Evolutionary conservation across 1,140 invertebrate genomes (phyloP).

Genomic region (Maniola jurtina): DNA sequence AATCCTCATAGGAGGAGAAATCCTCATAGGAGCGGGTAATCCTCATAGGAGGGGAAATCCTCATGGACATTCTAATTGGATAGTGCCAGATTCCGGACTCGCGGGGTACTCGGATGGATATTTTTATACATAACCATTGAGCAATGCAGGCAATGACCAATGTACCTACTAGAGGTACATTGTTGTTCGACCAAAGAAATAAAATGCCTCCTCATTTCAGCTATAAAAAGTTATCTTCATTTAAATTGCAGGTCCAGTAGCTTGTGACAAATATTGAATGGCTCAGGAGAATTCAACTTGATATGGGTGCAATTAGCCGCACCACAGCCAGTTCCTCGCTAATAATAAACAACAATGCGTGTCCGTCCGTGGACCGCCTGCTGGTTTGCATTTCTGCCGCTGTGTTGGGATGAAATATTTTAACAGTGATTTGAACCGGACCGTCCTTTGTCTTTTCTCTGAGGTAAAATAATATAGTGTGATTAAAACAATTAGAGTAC

Average conservation of each 20-base stretch:
- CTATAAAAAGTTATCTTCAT: slow-evolving; percentile 13
- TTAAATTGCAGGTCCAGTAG: slow-evolving; percentile 13
- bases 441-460: background rate
- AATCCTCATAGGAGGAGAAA: no score
- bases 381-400: slow-evolving; percentile 19
- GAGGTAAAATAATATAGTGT: background rate
- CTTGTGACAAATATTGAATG: slow-evolving; percentile 28
- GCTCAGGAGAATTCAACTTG: slow-evolving; percentile 23
- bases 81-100: no score
- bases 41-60: no score
- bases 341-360: slow-evolving; percentile 31
- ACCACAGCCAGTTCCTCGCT: slow-evolving; percentile 12
- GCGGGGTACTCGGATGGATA: no score
- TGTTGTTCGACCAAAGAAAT: background rate
- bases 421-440: slow-evolving; percentile 18
- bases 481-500: background rate
- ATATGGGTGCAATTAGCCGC: slow-evolving; percentile 29
- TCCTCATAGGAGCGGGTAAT: no score
- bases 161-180: no score
- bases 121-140: no score
- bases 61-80: no score
- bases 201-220: background rate
- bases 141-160: no score
- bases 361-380: slow-evolving; percentile 19
- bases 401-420: slow-evolving; percentile 24